Conservation (phyloP, 2,797 vertebrate genomes). For the Carapus acus region DNA sequence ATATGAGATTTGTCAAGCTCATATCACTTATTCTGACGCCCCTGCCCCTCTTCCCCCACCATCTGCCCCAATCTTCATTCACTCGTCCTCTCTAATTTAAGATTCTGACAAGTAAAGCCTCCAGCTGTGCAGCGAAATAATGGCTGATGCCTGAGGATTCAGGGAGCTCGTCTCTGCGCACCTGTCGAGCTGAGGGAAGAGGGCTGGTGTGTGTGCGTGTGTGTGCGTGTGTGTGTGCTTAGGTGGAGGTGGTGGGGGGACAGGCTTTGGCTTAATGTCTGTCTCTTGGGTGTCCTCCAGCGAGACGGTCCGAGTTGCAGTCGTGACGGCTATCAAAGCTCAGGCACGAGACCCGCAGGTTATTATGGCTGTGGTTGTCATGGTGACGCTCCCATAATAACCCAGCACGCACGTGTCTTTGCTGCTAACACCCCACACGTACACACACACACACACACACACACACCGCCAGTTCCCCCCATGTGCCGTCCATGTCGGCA, state of each 20-base stretch:
- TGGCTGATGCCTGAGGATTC: slow-evolving; percentile 46
- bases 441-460: too few relatives aligned
- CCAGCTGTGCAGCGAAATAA: slow-evolving; percentile 53
- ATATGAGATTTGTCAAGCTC: slow-evolving; percentile 61
- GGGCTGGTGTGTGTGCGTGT: too few relatives aligned
- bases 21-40: slow-evolving; percentile 61
- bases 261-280: slow-evolving; percentile 28
- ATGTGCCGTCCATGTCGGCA: slow-evolving; percentile 25
- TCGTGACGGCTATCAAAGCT: slow-evolving; percentile 45
- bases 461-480: too few relatives aligned
- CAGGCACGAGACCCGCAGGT: slow-evolving; percentile 37
- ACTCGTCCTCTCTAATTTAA: slow-evolving; percentile 46
- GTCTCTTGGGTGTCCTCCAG: slow-evolving; percentile 36
- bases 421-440: slow-evolving; percentile 27
- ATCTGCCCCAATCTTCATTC: slow-evolving; percentile 23
- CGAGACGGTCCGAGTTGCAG: slow-evolving; percentile 41
- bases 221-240: too few relatives aligned
- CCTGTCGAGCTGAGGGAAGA: slow-evolving; percentile 28
- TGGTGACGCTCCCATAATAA: slow-evolving; percentile 37
- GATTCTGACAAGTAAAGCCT: slow-evolving; percentile 28
- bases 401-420: slow-evolving; percentile 30
- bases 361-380: slow-evolving; percentile 42
- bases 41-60: too few relatives aligned
- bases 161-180: slow-evolving; percentile 43
- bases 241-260: slow-evolving; percentile 6